These are phyloP conservation scores for Tarsius wallacei DNA, from an alignment of 2,797 vertebrate species.

Conservation along the genomic window DNA sequence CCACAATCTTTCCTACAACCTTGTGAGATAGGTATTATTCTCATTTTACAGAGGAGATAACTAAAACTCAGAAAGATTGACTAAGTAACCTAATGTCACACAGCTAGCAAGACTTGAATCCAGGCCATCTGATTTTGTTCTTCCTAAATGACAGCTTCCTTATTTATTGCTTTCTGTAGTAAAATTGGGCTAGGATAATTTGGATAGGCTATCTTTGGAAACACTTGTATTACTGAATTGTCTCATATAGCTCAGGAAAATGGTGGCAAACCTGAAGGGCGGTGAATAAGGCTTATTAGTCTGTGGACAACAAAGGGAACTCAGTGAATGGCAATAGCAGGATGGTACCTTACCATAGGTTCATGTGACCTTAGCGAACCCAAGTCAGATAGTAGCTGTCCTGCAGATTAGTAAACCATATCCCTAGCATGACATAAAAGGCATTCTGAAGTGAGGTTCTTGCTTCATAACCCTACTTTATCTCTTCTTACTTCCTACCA, in stretches of 20 bases:
- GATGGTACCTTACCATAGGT: neutral
- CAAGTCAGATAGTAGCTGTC: neutral
- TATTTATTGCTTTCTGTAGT: conserved; percentile 42
- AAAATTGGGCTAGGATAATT: conserved; percentile 40
- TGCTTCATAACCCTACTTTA: conserved; percentile 37
- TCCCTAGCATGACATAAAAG: conserved; percentile 55
- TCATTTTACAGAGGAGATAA: conserved; percentile 43
- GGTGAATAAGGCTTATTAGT: neutral
- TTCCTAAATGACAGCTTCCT: conserved; percentile 51
- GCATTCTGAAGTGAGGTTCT: neutral
- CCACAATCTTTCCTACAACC: neutral
- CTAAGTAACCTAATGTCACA: conserved; percentile 4
- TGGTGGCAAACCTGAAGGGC: neutral
- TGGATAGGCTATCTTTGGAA: neutral
- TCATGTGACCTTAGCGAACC: neutral
- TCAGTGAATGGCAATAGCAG: neutral
- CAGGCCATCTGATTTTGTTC: conserved; percentile 36
- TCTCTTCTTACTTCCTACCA: conserved; percentile 26
- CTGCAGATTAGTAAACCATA: neutral
- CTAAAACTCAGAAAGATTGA: conserved; percentile 51
- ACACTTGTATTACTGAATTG: conserved; percentile 56
- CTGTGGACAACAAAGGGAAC: conserved; percentile 16
- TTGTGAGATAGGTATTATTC: neutral
- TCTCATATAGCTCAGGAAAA: conserved; percentile 32
- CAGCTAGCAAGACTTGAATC: neutral